Percentiles rank a stretch among this genome's conserved stretches.
phyloP scores from a whole-genome alignment of 2,888 invertebrate species.

The Drosophila tripunctata region DNA sequence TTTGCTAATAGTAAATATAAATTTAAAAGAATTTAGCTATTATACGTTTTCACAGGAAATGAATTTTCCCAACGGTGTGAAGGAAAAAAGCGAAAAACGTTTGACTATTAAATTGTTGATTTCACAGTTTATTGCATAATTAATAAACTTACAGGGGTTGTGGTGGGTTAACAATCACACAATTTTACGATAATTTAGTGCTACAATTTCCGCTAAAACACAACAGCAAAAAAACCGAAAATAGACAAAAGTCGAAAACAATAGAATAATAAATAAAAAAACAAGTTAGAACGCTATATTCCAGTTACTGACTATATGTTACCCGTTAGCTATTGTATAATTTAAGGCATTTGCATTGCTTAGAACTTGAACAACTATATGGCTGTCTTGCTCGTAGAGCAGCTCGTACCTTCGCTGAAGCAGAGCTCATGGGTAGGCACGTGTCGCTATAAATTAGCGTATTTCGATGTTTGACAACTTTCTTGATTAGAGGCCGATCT shows the following conservation, averaged over 20 bases:
- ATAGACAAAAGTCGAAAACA: background rate
- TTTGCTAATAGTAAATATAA: constrained; percentile 9
- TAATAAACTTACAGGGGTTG: constrained; percentile 3
- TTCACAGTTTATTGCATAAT: constrained; percentile 32
- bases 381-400: no score
- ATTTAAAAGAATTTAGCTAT: constrained; percentile 7
- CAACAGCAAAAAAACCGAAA: background rate
- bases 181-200: constrained; percentile 21
- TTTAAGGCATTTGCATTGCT: no score
- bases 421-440: no score
- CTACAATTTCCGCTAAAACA: constrained; percentile 34
- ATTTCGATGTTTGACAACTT: no score
- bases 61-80: background rate
- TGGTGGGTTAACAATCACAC: background rate
- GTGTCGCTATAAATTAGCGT: no score
- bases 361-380: no score
- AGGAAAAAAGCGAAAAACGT: background rate
- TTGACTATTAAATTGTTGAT: constrained; percentile 27
- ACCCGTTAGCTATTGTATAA: no score
- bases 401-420: no score
- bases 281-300: background rate
- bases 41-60: constrained; percentile 24
- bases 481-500: no score
- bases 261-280: background rate
- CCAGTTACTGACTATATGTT: no score